These are phyloP conservation scores for Neogobius melanostomus DNA, from an alignment of 2,113 vertebrate species.

Conservation along the genomic window DNA sequence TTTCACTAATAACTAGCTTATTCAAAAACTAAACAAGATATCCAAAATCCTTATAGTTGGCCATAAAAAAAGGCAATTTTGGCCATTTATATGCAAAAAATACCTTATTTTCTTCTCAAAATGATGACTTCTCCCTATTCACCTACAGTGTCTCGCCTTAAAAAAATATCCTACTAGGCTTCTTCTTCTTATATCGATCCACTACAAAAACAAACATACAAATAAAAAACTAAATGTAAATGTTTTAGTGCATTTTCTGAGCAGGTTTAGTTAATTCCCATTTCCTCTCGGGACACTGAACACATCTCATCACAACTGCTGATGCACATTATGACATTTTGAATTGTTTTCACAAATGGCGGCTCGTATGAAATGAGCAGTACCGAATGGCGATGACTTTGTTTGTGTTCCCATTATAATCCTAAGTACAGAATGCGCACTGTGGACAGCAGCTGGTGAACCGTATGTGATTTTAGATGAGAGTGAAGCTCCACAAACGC, in stretches of 20 bases:
- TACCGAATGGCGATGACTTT: background rate
- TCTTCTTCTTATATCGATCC: no score
- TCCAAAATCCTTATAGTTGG: no score
- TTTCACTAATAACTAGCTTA: no score
- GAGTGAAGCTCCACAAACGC: conserved; percentile 6
- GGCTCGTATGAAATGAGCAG: background rate
- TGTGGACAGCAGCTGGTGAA: conserved; percentile 12
- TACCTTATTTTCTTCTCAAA: no score
- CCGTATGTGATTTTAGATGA: conserved; percentile 2
- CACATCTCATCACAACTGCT: conserved; percentile 13
- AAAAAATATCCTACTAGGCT: no score
- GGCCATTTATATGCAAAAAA: no score
- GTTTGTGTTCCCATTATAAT: conserved; percentile 21
- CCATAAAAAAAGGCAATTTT: no score
- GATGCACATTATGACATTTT: background rate
- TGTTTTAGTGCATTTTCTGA: background rate
- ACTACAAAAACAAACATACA: background rate
- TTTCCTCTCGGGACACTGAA: background rate
- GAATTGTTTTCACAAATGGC: conserved; percentile 2
- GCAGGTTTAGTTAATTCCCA: background rate
- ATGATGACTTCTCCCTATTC: no score
- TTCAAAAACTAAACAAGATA: no score
- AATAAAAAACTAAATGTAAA: background rate
- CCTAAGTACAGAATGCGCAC: background rate
- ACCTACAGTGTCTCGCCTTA: no score